Conservation (phyloP, 2,797 vertebrate genomes). For the Sebastes trivittatus region DNA sequence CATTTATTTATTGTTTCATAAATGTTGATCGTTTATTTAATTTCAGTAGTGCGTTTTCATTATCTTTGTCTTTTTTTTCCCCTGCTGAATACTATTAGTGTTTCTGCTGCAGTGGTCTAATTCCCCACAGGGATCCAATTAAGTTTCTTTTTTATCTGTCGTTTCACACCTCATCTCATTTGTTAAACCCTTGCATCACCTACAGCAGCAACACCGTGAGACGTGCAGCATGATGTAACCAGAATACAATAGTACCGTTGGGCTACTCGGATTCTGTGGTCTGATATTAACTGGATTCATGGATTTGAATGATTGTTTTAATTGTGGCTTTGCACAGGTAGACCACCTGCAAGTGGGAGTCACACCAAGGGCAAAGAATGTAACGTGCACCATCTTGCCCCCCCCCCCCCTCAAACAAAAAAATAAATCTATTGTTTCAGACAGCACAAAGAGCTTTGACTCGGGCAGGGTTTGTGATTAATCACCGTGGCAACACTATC, state of each 20-base stretch:
- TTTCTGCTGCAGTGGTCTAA: constrained; percentile 16
- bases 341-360: background rate
- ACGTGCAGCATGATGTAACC: background rate
- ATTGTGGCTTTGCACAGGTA: constrained; percentile 15
- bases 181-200: constrained; percentile 38
- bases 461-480: constrained; percentile 63
- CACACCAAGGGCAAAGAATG: constrained; percentile 34
- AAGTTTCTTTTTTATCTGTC: constrained; percentile 45
- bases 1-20: constrained; percentile 1
- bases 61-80: constrained; percentile 12
- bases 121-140: constrained; percentile 48
- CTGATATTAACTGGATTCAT: background rate
- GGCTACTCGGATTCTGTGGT: background rate
- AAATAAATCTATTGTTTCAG: constrained; percentile 34
- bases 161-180: constrained; percentile 48
- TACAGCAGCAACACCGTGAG: background rate
- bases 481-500: constrained; percentile 70
- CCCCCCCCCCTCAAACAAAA: too few relatives aligned
- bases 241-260: background rate
- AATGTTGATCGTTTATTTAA: constrained; percentile 14
- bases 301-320: background rate
- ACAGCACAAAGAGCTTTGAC: constrained; percentile 35
- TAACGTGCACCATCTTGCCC: background rate
- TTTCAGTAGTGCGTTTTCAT: constrained; percentile 6
- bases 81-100: constrained; percentile 24